Evolutionary conservation across 2,113 vertebrate genomes (phyloP), one percentile per base, ranked within the genome.

Genomic region (Dipodomys stephensi): DNA sequence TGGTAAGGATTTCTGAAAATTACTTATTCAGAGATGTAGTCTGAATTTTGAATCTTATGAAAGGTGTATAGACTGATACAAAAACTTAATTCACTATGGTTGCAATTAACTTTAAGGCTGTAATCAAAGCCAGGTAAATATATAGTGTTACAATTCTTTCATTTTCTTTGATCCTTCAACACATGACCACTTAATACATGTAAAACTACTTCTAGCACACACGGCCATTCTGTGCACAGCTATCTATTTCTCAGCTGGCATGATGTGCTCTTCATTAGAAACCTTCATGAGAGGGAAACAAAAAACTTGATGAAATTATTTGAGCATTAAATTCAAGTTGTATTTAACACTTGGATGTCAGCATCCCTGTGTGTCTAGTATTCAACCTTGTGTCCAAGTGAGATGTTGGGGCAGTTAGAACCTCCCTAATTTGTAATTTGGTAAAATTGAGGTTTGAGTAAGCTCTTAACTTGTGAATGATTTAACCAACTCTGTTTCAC

Each of bases 391-490:
- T 35, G 10, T 83, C 12, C 49, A 94, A 68, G 73, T 71, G 73
- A 86, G 64, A 67, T 83, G 49, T 62, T 91, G 30, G 78, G 32
- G 87, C 30, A 86, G 53, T 88, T 74, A 72, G 88, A 94, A 74
- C 93, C 19, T 4, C 7, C 28, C 28, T 74, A 8, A 73, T 62
- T 87, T 78, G 23, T 80, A 91, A 28, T 7, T 87, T 85, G 69
- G 57, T 81, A 87, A 92, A 53, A 57, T 80, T 90, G 39, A 39
- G 23, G 78, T 93, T 95, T 77, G 30, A 94, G 73, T 62, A 39
- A 91, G 11, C 39, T 78, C 9, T 83, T 83, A 69, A 19, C 4
- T 3, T 65, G 23, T 69, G 79, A 88, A 35, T 68, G 49, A 76
- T 60, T 53, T 82, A 94, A 71, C 23, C 62, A 65, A 74, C 68